A percentile compares a stretch with the other conserved stretches of the same genome.
Conservation (phyloP, 53 echinoderm and acorn worm genomes). For the Luidia sarsii region DNA sequence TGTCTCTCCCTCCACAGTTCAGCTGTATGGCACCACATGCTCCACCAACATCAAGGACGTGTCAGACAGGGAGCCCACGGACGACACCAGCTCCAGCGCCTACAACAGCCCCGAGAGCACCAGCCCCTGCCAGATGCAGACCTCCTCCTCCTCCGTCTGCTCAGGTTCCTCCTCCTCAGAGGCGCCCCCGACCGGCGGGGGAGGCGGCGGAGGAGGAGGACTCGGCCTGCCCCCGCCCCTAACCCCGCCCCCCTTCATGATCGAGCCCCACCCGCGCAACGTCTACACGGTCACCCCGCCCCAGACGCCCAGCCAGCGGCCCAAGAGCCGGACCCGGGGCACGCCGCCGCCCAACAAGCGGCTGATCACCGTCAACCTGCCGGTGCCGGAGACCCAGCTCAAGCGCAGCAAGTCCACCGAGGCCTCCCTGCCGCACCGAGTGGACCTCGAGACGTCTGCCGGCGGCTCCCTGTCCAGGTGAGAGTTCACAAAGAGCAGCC, state of each 20-base stretch:
- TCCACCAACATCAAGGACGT: slow-evolving; percentile 27
- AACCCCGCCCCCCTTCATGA: slow-evolving; percentile 47
- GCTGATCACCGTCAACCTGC: slow-evolving; percentile 66
- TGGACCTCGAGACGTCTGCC: slow-evolving; percentile 53
- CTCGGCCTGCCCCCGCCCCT: slow-evolving; percentile 5
- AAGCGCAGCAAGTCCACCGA: slow-evolving; percentile 72
- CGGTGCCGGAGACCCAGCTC: slow-evolving; percentile 42
- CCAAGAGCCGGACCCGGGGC: slow-evolving; percentile 70
- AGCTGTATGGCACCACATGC: slow-evolving; percentile 33
- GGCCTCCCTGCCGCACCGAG: slow-evolving; percentile 53
- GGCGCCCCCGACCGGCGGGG: too few relatives aligned
- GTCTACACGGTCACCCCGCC: slow-evolving; percentile 63
- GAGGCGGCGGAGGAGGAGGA: too few relatives aligned
- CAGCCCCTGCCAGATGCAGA: slow-evolving; percentile 81
- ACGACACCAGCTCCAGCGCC: slow-evolving; percentile 46
- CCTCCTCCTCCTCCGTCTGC: slow-evolving; percentile 86
- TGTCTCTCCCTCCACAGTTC: slow-evolving; percentile 18
- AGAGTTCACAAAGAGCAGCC: too few relatives aligned
- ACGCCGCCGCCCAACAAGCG: slow-evolving; percentile 91
- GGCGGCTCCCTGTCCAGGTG: slow-evolving; percentile 51
- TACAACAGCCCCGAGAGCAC: slow-evolving; percentile 80
- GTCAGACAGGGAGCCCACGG: slow-evolving; percentile 30
- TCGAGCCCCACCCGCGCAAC: slow-evolving; percentile 52
- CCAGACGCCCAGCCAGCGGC: slow-evolving; percentile 63
- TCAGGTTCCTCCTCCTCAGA: slow-evolving; percentile 56